Conservation (phyloP, 1,140 invertebrate genomes). For the Drosophila tropicalis region DNA sequence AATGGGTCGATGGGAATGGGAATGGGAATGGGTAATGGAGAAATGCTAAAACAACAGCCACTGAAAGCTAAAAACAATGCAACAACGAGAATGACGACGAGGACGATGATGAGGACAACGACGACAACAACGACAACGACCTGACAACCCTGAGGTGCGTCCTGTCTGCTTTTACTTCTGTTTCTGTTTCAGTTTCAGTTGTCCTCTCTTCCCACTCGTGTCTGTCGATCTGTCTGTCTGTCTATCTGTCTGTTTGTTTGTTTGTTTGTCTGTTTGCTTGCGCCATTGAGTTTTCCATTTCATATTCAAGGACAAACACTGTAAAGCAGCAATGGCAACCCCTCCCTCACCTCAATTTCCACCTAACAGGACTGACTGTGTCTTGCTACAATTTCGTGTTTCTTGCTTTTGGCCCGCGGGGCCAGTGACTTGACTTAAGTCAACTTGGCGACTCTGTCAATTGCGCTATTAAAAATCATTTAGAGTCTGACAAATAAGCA, state of each 20-base stretch:
- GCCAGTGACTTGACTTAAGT: slow-evolving; percentile 51
- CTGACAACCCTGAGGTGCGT: slow-evolving; percentile 55
- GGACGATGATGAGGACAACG: slow-evolving; percentile 39
- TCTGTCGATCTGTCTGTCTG: background rate
- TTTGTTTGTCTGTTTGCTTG: slow-evolving; percentile 48
- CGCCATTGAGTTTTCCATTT: slow-evolving; percentile 61
- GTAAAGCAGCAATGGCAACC: background rate
- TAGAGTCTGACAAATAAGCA: slow-evolving; percentile 63
- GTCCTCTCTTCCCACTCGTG: no score
- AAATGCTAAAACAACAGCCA: slow-evolving; percentile 2
- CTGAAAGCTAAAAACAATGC: slow-evolving; percentile 44
- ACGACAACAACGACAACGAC: slow-evolving; percentile 47
- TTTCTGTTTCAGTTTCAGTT: background rate
- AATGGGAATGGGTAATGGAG: background rate
- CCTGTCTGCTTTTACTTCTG: slow-evolving; percentile 26
- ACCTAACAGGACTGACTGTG: background rate
- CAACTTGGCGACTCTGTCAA: slow-evolving; percentile 57
- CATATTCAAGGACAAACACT: slow-evolving; percentile 59
- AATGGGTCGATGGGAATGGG: background rate
- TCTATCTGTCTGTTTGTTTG: slow-evolving; percentile 30
- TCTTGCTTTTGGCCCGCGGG: slow-evolving; percentile 15
- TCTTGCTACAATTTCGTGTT: background rate
- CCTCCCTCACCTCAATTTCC: background rate
- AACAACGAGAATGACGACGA: slow-evolving; percentile 42
- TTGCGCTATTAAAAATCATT: slow-evolving; percentile 72